Percentiles rank a stretch among this genome's conserved stretches.
phyloP scores from a whole-genome alignment of 2,888 invertebrate species.

The Drosophila melanosoma region DNA sequence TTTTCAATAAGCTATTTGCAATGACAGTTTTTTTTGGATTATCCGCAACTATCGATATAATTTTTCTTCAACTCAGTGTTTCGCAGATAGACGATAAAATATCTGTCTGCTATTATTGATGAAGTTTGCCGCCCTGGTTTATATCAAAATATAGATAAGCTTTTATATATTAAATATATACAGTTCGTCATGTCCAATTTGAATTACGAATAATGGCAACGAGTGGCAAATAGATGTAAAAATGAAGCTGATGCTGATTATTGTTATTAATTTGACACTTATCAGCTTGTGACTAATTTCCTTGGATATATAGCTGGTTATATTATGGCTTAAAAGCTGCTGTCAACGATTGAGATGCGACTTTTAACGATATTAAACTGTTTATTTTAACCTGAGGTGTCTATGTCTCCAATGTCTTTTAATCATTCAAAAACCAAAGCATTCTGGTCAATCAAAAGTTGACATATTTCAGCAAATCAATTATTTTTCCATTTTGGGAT shows the following conservation, averaged over 20 bases:
- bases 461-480: constrained; percentile 40
- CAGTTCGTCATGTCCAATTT: background rate
- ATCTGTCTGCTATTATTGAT: background rate
- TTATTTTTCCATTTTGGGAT: constrained; percentile 18
- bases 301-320: constrained; percentile 10
- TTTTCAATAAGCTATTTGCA: constrained; percentile 27
- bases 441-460: constrained; percentile 53
- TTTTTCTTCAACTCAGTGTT: constrained; percentile 8
- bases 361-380: constrained; percentile 17
- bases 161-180: background rate
- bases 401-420: constrained; percentile 32
- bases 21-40: constrained; percentile 5
- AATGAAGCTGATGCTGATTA: too few relatives aligned
- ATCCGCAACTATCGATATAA: background rate
- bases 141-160: background rate
- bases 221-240: too few relatives aligned
- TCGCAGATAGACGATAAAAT: constrained; percentile 9
- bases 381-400: too few relatives aligned
- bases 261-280: too few relatives aligned
- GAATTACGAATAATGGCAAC: background rate
- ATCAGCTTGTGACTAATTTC: constrained; percentile 37
- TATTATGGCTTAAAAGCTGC: constrained; percentile 31
- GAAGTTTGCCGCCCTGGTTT: background rate
- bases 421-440: constrained; percentile 8
- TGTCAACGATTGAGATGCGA: constrained; percentile 25